A percentile compares a stretch with the other conserved stretches of the same genome.
Evolutionary conservation across 2,888 invertebrate species (phyloP).

Genomic region (Dolomedes plantarius): DNA sequence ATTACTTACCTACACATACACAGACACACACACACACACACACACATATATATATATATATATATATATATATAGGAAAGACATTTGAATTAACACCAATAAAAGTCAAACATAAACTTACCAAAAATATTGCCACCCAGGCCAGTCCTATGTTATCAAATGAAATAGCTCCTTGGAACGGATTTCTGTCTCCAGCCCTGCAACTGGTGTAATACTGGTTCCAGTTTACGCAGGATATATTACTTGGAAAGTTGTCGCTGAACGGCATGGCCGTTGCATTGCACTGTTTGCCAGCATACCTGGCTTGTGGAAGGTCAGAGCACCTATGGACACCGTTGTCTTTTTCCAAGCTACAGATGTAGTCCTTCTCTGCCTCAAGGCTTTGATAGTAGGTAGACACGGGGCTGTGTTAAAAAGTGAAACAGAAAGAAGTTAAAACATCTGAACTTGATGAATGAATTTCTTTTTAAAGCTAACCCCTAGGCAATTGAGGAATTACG

Average conservation of each 20-base stretch:
- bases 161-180: constrained; percentile 99
- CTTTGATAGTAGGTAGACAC: constrained; percentile 86
- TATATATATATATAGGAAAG: too few species aligned
- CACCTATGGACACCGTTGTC: constrained; percentile 97
- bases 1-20: too few species aligned
- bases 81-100: too few species aligned
- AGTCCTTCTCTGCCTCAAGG: constrained; percentile 83
- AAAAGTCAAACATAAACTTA: too few species aligned
- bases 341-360: constrained; percentile 95
- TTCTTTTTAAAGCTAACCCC: too few species aligned
- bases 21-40: too few species aligned
- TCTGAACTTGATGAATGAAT: too few species aligned
- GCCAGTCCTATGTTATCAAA: constrained; percentile 99
- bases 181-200: constrained; percentile 93
- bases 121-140: constrained; percentile 98
- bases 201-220: constrained; percentile 98
- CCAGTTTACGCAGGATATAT: constrained; percentile 95
- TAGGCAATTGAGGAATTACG: too few species aligned
- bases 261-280: constrained; percentile 82
- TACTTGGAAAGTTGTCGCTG: constrained; percentile 74
- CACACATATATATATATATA: too few species aligned
- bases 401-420: constrained; percentile 75
- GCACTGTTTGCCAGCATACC: constrained; percentile 85
- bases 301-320: constrained; percentile 86
- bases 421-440: background rate